Base-by-base conservation (phyloP, 2,113 vertebrate species). In the Eurystomus gularis region DNA sequence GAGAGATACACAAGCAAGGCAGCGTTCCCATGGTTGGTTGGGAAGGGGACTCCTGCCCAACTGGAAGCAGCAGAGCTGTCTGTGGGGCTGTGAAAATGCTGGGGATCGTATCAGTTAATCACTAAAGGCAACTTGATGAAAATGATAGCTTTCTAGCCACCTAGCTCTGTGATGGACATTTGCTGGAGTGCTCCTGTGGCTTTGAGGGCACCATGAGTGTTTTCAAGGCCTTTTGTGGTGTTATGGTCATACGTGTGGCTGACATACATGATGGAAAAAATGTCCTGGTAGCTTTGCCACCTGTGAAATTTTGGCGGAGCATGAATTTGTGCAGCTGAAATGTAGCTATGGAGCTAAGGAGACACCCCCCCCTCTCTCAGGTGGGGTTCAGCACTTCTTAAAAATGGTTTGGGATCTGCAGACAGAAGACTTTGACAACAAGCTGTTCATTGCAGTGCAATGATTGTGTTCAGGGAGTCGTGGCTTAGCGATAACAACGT, bases 181-280 rank as follows among this genome's bases (percentile, higher is more conserved):
- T 1, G 5, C 28, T 71, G 78, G 17, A 37, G 42, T 51, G 39
- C 2, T 42, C 11, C 55, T 37, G 25, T 24, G 61, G 40, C 51
- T 83, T 49, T 1, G 4, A 62, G 37, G 58, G 31, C 37, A 62
- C 52, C 33, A 3, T 6, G 7, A 49, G 8, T 0, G 1, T 33
- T 19, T 64, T 35, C 18, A 7, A n/a, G 80, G 46, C 8, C 2
- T 10, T 44, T 58, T 51, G 39, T 39, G 82, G 28, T 3, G 20
- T 48, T 52, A 48, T 25, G 33, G 7, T 37, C 29, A 14, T 0
- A 0, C 2, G 4, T 0, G 1, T 51, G 62, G 48, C 12, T n/a
- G 51, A 40, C 6, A 17, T 23, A 40, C 2, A 0, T 0, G 5
- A 42, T 28, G 29, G 31, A 42, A 33, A 35, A 82, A 39, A 5